Evolutionary conservation across 2,888 invertebrate genomes (phyloP), one percentile per base, ranked within the genome.

Genomic region (Ethmia dodecea): DNA sequence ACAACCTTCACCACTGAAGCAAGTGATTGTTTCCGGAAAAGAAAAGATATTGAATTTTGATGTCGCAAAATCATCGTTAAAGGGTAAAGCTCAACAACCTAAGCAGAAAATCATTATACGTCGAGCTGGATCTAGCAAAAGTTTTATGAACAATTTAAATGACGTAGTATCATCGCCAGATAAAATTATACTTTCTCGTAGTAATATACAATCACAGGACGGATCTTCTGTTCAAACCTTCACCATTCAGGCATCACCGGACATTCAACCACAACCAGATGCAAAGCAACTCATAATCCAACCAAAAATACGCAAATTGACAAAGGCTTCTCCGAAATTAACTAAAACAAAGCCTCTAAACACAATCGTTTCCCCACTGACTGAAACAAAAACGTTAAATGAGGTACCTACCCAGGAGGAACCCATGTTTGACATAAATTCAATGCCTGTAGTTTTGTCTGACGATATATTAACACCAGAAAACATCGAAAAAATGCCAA

Each of bases 401-500:
- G 57, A 56, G 30, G 33, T 57, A 0, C 30, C 49, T 25, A 20
- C 49, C 2, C 10, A n/a, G 1, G 88, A 88, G 42, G 87, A 87
- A 33, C 60, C 78, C 37, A 71, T 89, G 43, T 89, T 93, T 45
- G 93, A 93, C 60, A 93, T 93, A 20, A 91, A 91, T 64, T 92
- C 92, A 1, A 92, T 93, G 91, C 93, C 93, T 1, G 91, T 93
- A 42, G 91, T 93, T 3, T 65, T 93, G 26, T 91, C 91, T 18
- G 93, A 93, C 48, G 92, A 92, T 50, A 87, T 90, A 25, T 67
- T 92, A 38, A 90, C 90, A 0, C 88, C 91, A 0, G 92, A 92
- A 55, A 90, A 74, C 52, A 89, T 92, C 33, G 91, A 92, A 49
- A 90, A 90, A 55, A 89, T 92, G 88, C 91, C 92, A 0, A 88